A percentile compares a stretch with the other conserved stretches of the same genome.
Conservation (phyloP, 2,888 invertebrate species). For the Stenoptilia bipunctidactyla region DNA sequence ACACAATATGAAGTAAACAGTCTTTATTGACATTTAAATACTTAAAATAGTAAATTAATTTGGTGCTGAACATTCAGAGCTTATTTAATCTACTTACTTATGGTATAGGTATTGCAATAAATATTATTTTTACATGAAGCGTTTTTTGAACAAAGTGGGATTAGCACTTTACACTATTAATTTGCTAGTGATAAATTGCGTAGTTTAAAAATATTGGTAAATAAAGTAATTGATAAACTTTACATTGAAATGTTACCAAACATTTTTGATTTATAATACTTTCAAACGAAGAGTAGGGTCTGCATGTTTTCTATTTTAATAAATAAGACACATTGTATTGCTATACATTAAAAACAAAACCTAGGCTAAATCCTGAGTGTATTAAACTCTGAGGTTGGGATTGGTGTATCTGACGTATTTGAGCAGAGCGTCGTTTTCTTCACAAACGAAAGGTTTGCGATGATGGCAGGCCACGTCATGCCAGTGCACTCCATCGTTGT, state of each 20-base stretch:
- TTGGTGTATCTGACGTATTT: constrained; percentile 88
- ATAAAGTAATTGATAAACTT: too few species aligned
- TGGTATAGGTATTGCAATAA: constrained; percentile 42
- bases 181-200: too few species aligned
- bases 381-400: constrained; percentile 80
- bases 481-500: constrained; percentile 92
- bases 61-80: constrained; percentile 15
- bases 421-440: constrained; percentile 88
- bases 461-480: constrained; percentile 94
- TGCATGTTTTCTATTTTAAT: too few species aligned
- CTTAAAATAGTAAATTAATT: constrained; percentile 25
- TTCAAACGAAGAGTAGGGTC: too few species aligned
- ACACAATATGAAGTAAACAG: too few species aligned
- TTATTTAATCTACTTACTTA: constrained; percentile 12
- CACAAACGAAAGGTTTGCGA: constrained; percentile 89
- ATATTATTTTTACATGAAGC: constrained; percentile 21
- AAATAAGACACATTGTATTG: too few species aligned
- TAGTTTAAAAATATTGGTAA: too few species aligned
- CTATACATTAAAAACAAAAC: too few species aligned
- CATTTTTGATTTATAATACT: too few species aligned
- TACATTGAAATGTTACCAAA: too few species aligned
- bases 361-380: background rate
- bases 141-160: too few species aligned
- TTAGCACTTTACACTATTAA: too few species aligned
- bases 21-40: constrained; percentile 56